Evolutionary conservation across 2,888 invertebrate genomes (phyloP).

Genomic region (Synanthedon vespiformis): DNA sequence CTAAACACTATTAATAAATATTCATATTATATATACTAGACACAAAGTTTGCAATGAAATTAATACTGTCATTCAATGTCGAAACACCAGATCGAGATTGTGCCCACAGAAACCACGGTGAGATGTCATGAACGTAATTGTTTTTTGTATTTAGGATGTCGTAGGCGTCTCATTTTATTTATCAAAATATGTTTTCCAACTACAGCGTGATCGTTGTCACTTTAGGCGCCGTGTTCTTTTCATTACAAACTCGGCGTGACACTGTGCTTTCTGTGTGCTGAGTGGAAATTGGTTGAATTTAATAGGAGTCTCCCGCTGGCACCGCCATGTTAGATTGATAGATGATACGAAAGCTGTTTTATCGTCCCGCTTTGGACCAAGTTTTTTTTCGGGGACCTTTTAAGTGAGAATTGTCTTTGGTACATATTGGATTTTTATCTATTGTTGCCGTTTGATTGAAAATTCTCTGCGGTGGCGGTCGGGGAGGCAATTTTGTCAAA

Average conservation of each 20-base stretch:
- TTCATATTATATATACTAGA: slow-evolving; percentile 9
- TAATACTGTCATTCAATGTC: slow-evolving; percentile 47
- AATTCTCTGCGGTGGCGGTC: slow-evolving; percentile 16
- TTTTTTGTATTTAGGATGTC: slow-evolving; percentile 40
- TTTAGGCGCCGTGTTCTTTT: slow-evolving; percentile 11
- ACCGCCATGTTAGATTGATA: slow-evolving; percentile 56
- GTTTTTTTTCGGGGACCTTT: slow-evolving; percentile 39
- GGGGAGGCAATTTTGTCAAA: slow-evolving; percentile 3
- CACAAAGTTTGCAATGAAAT: slow-evolving; percentile 24
- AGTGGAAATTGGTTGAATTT: slow-evolving; percentile 22
- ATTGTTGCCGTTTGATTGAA: slow-evolving; percentile 22
- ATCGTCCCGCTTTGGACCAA: slow-evolving; percentile 29
- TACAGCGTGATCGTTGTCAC: slow-evolving; percentile 9
- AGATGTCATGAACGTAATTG: slow-evolving; percentile 46
- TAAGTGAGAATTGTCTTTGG: slow-evolving; percentile 58
- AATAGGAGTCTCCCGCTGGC: slow-evolving; percentile 52
- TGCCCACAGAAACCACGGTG: slow-evolving; percentile 24
- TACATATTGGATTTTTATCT: slow-evolving; percentile 55
- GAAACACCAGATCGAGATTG: slow-evolving; percentile 33
- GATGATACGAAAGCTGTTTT: slow-evolving; percentile 43
- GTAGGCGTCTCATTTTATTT: slow-evolving; percentile 34
- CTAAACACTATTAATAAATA: background rate
- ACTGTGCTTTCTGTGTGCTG: slow-evolving; percentile 8
- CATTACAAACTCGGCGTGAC: slow-evolving; percentile 1
- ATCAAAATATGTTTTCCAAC: slow-evolving; percentile 21